These are phyloP conservation scores for Rapana venosa DNA, from an alignment of 2,888 invertebrate species.

Conservation along the genomic window DNA sequence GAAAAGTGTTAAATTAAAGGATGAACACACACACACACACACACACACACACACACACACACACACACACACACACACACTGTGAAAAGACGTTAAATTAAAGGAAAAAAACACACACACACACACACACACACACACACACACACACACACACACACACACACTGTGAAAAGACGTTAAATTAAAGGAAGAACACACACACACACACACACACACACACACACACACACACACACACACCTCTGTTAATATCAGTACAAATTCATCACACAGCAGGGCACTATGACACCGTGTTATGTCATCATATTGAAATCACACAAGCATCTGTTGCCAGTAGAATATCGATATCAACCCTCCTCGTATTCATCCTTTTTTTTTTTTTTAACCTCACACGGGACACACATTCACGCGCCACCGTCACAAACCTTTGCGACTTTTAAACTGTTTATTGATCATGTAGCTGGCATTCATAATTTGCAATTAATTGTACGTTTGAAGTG, in stretches of 20 bases:
- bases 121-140: background rate
- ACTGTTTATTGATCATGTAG: too few relatives aligned
- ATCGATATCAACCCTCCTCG: background rate
- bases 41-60: background rate
- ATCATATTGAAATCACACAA: background rate
- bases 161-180: background rate
- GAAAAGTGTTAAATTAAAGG: too few relatives aligned
- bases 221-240: slow-evolving; percentile 15
- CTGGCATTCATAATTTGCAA: too few relatives aligned
- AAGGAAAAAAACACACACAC: background rate
- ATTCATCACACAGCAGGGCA: background rate
- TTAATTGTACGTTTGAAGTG: too few relatives aligned
- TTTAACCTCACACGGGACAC: background rate
- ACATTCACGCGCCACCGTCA: too few relatives aligned
- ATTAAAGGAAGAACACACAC: background rate
- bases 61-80: background rate
- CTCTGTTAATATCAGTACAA: background rate
- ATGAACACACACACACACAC: background rate
- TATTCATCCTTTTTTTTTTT: background rate
- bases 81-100: too few relatives aligned
- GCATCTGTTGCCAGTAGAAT: background rate
- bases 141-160: background rate
- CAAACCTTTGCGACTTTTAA: too few relatives aligned
- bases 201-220: slow-evolving; percentile 13
- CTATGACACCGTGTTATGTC: background rate